Conservation (phyloP, 2,113 vertebrate species). For the Cranoglanis bouderius region DNA sequence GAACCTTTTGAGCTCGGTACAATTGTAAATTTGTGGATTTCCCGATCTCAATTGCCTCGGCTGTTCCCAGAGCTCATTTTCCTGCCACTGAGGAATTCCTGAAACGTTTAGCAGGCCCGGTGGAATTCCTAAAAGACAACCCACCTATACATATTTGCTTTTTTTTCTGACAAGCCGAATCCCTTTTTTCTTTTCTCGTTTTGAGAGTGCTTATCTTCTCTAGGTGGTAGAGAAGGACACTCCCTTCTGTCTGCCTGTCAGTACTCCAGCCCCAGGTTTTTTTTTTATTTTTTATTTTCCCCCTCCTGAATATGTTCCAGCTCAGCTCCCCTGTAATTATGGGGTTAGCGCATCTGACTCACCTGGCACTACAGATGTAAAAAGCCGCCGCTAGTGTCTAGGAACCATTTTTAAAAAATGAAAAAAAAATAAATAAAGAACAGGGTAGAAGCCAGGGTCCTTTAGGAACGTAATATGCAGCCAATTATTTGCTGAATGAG, state of each 20-base stretch:
- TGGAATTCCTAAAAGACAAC: background rate
- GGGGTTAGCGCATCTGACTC: slow-evolving; percentile 59
- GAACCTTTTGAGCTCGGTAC: background rate
- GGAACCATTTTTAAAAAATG: slow-evolving; percentile 44
- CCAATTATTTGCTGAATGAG: background rate
- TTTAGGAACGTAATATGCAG: slow-evolving; percentile 15
- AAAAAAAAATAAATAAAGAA: background rate
- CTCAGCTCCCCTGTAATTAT: slow-evolving; percentile 65
- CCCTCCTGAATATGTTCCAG: slow-evolving; percentile 48
- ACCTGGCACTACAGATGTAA: slow-evolving; percentile 64
- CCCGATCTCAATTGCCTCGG: slow-evolving; percentile 32
- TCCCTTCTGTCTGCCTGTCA: slow-evolving; percentile 40
- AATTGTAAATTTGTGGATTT: slow-evolving; percentile 19
- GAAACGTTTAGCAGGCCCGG: slow-evolving; percentile 9
- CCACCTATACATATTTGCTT: background rate
- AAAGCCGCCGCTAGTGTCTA: slow-evolving; percentile 62
- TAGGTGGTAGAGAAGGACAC: slow-evolving; percentile 24
- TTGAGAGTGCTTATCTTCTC: background rate
- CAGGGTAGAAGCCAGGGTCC: background rate
- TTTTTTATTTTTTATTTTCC: slow-evolving; percentile 21
- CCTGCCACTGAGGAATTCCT: slow-evolving; percentile 40
- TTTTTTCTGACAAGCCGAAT: slow-evolving; percentile 18
- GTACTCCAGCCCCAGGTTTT: slow-evolving; percentile 40
- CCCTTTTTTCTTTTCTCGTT: background rate
- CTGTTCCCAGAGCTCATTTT: slow-evolving; percentile 38